These are phyloP conservation scores for Microcebus ravelobensis DNA, from an alignment of 2,113 vertebrate species.

Conservation along the genomic window DNA sequence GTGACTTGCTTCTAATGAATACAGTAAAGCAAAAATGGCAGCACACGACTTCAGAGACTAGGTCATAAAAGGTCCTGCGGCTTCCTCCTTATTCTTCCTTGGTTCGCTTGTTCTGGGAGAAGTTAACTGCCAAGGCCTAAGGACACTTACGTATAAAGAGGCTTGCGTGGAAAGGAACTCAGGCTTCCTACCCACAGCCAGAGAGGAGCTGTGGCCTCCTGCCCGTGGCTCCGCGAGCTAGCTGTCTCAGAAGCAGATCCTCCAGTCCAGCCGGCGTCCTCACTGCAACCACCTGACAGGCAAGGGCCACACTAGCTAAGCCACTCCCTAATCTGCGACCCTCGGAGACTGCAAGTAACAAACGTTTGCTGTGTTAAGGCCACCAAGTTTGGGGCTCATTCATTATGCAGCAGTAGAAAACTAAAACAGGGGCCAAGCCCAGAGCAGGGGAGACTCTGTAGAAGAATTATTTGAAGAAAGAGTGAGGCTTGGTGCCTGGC, in stretches of 20 bases:
- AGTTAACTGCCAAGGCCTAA: neutral
- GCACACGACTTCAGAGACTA: neutral
- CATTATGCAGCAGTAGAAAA: neutral
- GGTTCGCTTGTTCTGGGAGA: neutral
- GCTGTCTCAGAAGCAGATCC: neutral
- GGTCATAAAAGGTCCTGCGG: neutral
- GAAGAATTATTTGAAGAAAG: neutral
- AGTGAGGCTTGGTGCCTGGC: neutral
- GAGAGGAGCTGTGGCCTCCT: neutral
- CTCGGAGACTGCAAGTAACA: neutral
- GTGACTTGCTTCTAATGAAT: neutral
- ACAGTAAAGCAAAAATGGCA: neutral
- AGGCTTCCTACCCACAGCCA: neutral
- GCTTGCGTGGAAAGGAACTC: neutral
- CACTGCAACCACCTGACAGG: neutral
- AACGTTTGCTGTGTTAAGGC: neutral
- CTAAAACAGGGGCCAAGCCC: neutral
- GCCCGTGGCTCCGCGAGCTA: fast-evolving
- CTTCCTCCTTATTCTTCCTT: neutral
- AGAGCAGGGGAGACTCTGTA: neutral
- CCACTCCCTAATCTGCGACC: neutral
- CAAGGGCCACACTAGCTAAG: neutral
- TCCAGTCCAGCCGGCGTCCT: neutral
- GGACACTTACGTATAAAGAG: neutral
- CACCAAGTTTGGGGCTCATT: neutral